Evolutionary conservation across 53 echinoderm and acorn worm genomes (phyloP), one percentile per base, ranked within the genome.

Genomic region (Paelopatides confundens): DNA sequence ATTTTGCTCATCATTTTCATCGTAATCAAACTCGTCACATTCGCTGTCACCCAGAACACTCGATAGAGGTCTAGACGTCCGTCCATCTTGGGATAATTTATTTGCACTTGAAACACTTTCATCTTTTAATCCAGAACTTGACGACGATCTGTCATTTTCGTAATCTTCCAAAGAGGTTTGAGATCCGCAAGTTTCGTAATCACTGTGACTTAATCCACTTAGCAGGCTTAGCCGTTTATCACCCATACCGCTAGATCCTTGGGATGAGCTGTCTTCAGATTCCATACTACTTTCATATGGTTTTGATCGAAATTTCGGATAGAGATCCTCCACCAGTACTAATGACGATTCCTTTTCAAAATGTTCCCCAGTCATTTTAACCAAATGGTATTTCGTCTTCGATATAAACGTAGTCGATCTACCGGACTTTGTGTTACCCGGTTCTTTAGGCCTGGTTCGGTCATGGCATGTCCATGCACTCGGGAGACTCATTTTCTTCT

Each of bases 141-240:
- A 28, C 5, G 79, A 79, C 26, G 52, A 53, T 10, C 84, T 62
- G 36, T 83, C 84, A 23, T 65, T 65, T 28, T 83, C 84, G 24
- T 63, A 83, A 36, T 83, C 84, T 9, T 83, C 84, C 28, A 83
- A 35, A 12, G 84, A 83, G 27, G 84, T 83, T 65, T 39, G 39
- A 21, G 84, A 83, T n/a, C 84, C 84, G 18, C 84, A 83, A 7
- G 84, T 83, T 38, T 83, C 84, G 40, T 83, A 83, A 26, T 83
- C 84, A 12, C 84, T 83, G 46, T 83, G 84, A 38, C 84, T 83
- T 12, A 83, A 24, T 27, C 36, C 63, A 27, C 84, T 83, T 17
- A 65, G 5, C 1, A 83, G 29, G 34, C 84, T 83, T 35, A 65
- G 24, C 31, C 84, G 58, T 65, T 83, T 83, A 58, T 65, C 65